Percentiles rank a stretch among this genome's conserved stretches.
Conservation (phyloP, 1,140 invertebrate species). For the Atta cephalotes region DNA sequence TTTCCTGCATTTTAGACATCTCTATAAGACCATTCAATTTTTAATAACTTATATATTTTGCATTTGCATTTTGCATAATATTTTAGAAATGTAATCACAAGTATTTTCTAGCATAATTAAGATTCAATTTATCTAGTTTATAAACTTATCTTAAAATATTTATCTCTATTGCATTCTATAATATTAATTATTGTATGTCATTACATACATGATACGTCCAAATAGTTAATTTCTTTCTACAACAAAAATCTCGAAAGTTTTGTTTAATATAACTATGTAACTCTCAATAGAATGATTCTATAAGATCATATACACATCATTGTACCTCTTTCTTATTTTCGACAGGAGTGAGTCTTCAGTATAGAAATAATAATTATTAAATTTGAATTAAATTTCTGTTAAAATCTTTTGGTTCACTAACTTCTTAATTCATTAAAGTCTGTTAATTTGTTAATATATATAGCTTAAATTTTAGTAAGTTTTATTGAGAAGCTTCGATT, state of each 20-base stretch:
- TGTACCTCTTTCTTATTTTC: not conserved
- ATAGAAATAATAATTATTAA: not conserved
- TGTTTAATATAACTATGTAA: conserved; percentile 4
- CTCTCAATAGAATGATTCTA: not conserved
- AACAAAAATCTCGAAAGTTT: not conserved
- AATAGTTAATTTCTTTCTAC: conserved; percentile 29
- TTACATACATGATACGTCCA: not conserved
- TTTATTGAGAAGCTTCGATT: not conserved
- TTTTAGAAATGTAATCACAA: conserved; percentile 22
- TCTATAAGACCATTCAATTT: conserved; percentile 27
- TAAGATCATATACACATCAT: too few relatives aligned
- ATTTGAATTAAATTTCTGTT: not conserved
- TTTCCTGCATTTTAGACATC: not conserved
- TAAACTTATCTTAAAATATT: conserved; percentile 8
- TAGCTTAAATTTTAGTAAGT: not conserved
- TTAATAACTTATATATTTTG: conserved; percentile 16
- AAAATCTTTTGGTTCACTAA: not conserved
- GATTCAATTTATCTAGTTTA: conserved; percentile 27
- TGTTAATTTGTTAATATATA: not conserved
- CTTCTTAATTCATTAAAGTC: not conserved
- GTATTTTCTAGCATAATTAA: conserved; percentile 39
- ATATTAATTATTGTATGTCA: conserved; percentile 12
- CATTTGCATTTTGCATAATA: conserved; percentile 50
- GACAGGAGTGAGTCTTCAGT: too few relatives aligned
- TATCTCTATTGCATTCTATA: conserved; percentile 5